phyloP scores from a whole-genome alignment of 2,113 vertebrate species.

The Chunga burmeisteri region DNA sequence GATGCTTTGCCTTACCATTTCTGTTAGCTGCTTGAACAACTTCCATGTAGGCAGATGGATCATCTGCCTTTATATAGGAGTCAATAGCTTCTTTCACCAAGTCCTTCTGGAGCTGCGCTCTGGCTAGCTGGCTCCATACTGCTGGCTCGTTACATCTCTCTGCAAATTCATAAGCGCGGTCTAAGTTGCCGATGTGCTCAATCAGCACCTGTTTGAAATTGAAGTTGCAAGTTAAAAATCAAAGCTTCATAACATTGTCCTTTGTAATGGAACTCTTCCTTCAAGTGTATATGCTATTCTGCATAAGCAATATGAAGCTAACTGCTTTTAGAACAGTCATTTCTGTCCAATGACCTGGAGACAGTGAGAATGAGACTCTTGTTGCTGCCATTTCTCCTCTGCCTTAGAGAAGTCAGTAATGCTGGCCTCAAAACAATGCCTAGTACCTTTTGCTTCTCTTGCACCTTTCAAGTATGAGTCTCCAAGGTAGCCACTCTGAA shows the following conservation, averaged over 20 bases:
- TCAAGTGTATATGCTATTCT: neutral
- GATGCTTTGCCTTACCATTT: constrained; percentile 75
- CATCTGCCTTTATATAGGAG: constrained; percentile 89
- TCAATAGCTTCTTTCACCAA: constrained; percentile 92
- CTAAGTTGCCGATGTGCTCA: constrained; percentile 88
- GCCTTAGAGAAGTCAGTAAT: neutral
- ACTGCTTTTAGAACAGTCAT: neutral
- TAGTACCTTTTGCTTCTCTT: neutral
- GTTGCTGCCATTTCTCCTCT: neutral
- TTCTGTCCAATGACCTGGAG: neutral
- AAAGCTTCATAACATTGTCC: neutral
- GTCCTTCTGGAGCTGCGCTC: constrained; percentile 86
- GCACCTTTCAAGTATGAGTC: neutral
- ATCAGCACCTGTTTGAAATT: constrained; percentile 84
- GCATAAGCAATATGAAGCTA: neutral
- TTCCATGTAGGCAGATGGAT: constrained; percentile 88
- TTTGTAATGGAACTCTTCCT: neutral
- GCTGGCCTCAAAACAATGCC: neutral
- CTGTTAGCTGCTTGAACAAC: constrained; percentile 87
- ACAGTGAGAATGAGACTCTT: neutral
- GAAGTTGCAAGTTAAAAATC: neutral
- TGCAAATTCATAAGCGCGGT: constrained; percentile 89
- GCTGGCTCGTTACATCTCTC: constrained; percentile 87
- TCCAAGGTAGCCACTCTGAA: neutral
- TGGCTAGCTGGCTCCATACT: constrained; percentile 88